Conservation (phyloP, 2,888 invertebrate genomes). For the Ptychoptera albimana region DNA sequence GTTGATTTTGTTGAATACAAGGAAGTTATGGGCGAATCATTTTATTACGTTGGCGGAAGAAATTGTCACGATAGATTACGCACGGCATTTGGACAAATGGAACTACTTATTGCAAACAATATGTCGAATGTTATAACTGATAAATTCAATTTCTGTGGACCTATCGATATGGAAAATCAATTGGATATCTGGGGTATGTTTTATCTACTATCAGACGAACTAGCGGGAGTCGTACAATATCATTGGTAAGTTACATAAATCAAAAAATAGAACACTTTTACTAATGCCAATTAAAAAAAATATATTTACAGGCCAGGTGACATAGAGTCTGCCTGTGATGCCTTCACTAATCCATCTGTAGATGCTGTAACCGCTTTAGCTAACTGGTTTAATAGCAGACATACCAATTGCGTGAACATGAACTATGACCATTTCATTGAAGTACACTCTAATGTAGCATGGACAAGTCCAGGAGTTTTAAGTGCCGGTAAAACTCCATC, state of each 20-base stretch:
- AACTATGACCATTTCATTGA: too few species aligned
- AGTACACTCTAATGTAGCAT: not conserved
- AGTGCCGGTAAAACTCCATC: not conserved
- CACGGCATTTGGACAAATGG: conserved; percentile 2
- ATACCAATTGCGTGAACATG: too few species aligned
- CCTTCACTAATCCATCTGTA: not conserved
- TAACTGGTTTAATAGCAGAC: not conserved
- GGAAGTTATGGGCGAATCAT: conserved; percentile 2
- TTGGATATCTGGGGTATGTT: conserved; percentile 29
- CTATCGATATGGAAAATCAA: conserved; percentile 14
- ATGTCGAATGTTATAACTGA: not conserved
- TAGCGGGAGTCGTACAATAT: conserved; percentile 19
- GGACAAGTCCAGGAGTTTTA: not conserved
- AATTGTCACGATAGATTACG: conserved; percentile 6
- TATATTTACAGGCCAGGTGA: not conserved
- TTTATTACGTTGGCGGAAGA: conserved; percentile 3
- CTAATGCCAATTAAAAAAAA: not conserved
- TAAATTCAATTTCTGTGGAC: conserved; percentile 22
- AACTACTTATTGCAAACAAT: not conserved
- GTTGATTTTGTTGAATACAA: conserved; percentile 30
- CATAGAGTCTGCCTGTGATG: not conserved
- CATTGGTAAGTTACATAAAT: conserved; percentile 9
- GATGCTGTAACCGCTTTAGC: not conserved
- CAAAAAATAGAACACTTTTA: not conserved
- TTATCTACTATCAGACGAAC: conserved; percentile 19